phyloP scores from a whole-genome alignment of 2,797 vertebrate genomes.

The Enteromius mattozi region DNA sequence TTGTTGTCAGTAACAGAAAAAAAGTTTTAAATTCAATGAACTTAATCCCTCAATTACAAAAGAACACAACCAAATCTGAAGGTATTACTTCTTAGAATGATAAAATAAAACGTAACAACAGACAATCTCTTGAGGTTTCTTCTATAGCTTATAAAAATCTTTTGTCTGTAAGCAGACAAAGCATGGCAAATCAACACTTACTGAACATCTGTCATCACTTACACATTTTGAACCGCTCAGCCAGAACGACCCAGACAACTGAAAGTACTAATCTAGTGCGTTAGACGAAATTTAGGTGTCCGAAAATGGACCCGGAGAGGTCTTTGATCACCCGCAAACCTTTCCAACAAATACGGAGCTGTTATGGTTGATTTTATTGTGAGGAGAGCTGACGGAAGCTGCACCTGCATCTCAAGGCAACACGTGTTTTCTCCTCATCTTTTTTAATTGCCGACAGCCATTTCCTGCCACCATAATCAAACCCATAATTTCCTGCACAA shows the following conservation, averaged over 20 bases:
- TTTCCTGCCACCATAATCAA: conserved; percentile 54
- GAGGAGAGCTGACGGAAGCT: conserved; percentile 23
- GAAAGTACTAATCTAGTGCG: conserved; percentile 23
- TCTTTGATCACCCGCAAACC: conserved; percentile 35
- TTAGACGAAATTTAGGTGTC: conserved; percentile 17
- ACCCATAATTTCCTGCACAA: conserved; percentile 52
- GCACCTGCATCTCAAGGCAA: conserved; percentile 36
- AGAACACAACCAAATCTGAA: background rate
- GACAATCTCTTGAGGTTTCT: background rate
- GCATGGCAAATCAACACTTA: conserved; percentile 21
- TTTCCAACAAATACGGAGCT: background rate
- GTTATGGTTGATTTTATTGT: conserved; percentile 13
- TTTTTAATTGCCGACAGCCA: conserved; percentile 50
- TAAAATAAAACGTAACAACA: background rate
- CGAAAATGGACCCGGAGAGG: conserved; percentile 8
- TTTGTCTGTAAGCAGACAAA: background rate
- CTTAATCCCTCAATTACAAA: background rate
- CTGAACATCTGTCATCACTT: conserved; percentile 9
- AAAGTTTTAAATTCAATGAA: background rate
- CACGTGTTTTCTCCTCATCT: conserved; percentile 30
- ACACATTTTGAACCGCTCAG: background rate
- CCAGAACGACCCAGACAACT: background rate
- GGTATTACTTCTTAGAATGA: background rate
- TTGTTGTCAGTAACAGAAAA: background rate
- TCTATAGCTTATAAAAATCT: background rate